phyloP scores from a whole-genome alignment of 2,797 vertebrate genomes.

The Natrix natrix region DNA sequence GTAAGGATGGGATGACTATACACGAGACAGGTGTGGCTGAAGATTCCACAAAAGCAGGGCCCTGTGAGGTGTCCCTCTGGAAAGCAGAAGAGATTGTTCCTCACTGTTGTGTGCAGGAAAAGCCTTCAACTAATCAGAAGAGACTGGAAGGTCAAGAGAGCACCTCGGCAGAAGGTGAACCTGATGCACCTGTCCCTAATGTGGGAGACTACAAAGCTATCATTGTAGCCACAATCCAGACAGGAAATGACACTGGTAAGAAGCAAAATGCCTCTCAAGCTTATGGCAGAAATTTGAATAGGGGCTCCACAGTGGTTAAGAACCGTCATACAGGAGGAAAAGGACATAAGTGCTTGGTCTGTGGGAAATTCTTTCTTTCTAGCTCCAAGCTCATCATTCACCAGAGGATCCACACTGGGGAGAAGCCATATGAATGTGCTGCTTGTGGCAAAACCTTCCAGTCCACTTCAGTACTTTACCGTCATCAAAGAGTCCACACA shows the following conservation, averaged over 20 bases:
- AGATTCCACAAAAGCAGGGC: not conserved
- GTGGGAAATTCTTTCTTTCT: slow-evolving; percentile 17
- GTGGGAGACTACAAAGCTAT: not conserved
- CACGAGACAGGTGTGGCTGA: not conserved
- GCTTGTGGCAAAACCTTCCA: slow-evolving; percentile 16
- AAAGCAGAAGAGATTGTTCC: not conserved
- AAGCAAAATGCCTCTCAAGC: not conserved
- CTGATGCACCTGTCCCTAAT: too few relatives aligned
- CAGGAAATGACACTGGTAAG: not conserved
- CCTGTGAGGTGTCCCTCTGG: not conserved
- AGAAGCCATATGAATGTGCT: slow-evolving; percentile 59
- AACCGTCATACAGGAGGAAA: not conserved
- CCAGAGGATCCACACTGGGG: slow-evolving; percentile 82
- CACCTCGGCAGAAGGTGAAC: not conserved
- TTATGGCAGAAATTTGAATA: not conserved
- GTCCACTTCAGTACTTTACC: slow-evolving; percentile 12
- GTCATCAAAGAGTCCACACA: slow-evolving; percentile 6
- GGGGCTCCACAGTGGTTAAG: not conserved
- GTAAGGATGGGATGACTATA: not conserved
- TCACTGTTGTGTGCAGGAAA: not conserved
- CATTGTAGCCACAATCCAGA: not conserved
- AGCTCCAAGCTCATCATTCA: slow-evolving; percentile 55
- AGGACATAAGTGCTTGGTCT: slow-evolving; percentile 1
- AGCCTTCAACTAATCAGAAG: not conserved
- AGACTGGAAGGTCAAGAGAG: not conserved